Evolutionary conservation across 2,797 vertebrate genomes (phyloP).

Genomic region (Coilia nasus): DNA sequence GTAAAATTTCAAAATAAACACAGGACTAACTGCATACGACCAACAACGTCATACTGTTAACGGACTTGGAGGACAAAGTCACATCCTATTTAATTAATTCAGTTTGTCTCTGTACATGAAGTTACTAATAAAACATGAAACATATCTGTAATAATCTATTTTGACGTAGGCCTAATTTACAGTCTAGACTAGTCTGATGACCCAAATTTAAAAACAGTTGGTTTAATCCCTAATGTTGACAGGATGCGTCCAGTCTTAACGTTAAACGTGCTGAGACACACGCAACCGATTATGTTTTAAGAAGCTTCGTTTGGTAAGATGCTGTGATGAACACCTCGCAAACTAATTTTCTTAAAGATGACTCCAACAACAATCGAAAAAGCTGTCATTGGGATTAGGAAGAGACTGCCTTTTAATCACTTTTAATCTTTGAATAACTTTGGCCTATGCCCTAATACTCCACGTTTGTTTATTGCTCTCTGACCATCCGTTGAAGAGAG

Average conservation of each 20-base stretch:
- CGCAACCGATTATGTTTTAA: conserved; percentile 56
- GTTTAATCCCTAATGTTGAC: neutral
- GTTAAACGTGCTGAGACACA: neutral
- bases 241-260: neutral
- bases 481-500: conserved; percentile 68
- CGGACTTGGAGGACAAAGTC: neutral
- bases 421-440: conserved; percentile 73
- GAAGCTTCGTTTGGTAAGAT: conserved; percentile 30
- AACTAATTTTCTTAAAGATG: neutral
- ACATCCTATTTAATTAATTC: no score
- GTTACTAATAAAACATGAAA: no score
- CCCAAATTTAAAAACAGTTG: conserved; percentile 1
- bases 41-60: neutral
- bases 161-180: neutral
- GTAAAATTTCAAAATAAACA: neutral
- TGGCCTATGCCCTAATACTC: conserved; percentile 61
- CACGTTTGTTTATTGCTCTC: conserved; percentile 70
- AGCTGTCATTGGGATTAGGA: conserved; percentile 69
- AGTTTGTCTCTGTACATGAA: no score
- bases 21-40: neutral
- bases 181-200: conserved; percentile 12
- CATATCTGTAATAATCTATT: neutral
- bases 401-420: conserved; percentile 77
- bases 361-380: conserved; percentile 28
- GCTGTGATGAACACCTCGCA: neutral